phyloP scores from a whole-genome alignment of 2,888 invertebrate genomes.

The Slavum lentiscoides region DNA sequence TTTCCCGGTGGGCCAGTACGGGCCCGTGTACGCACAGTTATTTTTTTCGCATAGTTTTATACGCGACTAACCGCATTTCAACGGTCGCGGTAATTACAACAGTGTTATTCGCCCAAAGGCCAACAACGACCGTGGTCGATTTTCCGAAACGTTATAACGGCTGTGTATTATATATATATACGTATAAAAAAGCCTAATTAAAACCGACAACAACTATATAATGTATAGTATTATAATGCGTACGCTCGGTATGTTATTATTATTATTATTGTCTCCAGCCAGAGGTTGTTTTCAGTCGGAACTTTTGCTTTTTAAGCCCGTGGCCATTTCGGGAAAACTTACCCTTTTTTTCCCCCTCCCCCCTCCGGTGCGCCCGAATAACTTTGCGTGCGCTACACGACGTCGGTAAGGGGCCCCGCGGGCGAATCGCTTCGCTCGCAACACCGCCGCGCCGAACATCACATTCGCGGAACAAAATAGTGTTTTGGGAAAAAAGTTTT shows the following conservation, averaged over 20 bases:
- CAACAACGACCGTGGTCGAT: constrained; percentile 12
- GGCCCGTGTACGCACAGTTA: too few species aligned
- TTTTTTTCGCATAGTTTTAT: too few species aligned
- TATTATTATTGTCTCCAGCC: constrained; percentile 37
- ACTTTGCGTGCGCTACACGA: constrained; percentile 7
- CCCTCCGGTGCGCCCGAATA: constrained; percentile 8
- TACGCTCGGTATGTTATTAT: background rate
- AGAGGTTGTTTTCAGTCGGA: constrained; percentile 40
- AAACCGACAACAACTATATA: constrained; percentile 42
- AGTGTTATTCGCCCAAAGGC: constrained; percentile 27
- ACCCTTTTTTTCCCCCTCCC: constrained; percentile 35
- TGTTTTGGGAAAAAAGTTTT: constrained; percentile 9
- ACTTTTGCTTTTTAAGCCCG: constrained; percentile 34
- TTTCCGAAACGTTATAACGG: constrained; percentile 2
- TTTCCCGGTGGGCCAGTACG: too few species aligned
- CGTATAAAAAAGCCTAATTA: constrained; percentile 39
- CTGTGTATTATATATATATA: constrained; percentile 12
- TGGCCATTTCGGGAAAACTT: constrained; percentile 25
- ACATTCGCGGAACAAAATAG: too few species aligned
- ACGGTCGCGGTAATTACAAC: constrained; percentile 33
- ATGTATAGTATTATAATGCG: too few species aligned
- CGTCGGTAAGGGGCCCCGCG: too few species aligned
- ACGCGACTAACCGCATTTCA: too few species aligned
- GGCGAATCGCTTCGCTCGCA: background rate
- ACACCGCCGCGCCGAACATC: too few species aligned